Evolutionary conservation across 1,140 invertebrate genomes (phyloP).

Genomic region (Trichonephila clavipes): DNA sequence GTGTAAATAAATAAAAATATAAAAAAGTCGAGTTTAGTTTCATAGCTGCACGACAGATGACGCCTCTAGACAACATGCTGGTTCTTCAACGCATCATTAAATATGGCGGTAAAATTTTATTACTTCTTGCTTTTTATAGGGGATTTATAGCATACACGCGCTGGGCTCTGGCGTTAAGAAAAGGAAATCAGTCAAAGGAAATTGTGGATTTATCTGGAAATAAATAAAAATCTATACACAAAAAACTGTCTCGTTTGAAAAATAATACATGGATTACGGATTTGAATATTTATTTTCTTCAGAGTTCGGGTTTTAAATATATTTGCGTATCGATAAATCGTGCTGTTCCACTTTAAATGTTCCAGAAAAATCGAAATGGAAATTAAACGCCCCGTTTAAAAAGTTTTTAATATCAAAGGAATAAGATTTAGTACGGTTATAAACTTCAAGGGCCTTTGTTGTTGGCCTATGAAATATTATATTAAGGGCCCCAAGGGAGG

Average conservation of each 20-base stretch:
- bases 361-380: not conserved
- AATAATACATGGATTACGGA: not conserved
- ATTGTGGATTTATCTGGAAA: constrained; percentile 31
- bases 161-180: not conserved
- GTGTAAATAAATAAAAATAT: constrained; percentile 7
- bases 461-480: not conserved
- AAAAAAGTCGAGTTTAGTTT: constrained; percentile 38
- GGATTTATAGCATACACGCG: constrained; percentile 41
- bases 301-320: not conserved
- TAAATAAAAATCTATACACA: not conserved
- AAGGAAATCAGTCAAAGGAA: constrained; percentile 17
- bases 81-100: constrained; percentile 65
- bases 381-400: not conserved
- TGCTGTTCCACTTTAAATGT: not conserved
- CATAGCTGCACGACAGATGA: constrained; percentile 39
- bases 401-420: not conserved
- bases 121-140: constrained; percentile 66
- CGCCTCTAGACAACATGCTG: constrained; percentile 31
- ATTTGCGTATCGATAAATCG: not conserved
- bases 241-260: not conserved
- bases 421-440: not conserved
- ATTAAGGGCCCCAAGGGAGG: not conserved
- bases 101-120: constrained; percentile 71
- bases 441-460: not conserved
- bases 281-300: not conserved